phyloP scores from a whole-genome alignment of 30 jellyfish, hydroid and myxozoan species.

The Cassiopea andromeda region DNA sequence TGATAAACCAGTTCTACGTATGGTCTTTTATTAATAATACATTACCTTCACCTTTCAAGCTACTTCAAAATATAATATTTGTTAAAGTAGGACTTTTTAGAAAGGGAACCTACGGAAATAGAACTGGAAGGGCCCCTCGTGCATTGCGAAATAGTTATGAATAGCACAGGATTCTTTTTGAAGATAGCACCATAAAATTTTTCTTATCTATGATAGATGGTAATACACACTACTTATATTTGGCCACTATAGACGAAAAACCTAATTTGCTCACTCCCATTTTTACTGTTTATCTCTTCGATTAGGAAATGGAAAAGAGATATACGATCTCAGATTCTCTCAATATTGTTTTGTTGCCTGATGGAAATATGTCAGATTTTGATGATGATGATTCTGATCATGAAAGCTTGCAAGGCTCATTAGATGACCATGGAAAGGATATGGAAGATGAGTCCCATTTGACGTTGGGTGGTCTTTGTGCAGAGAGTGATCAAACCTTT shows the following conservation, averaged over 20 bases:
- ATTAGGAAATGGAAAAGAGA: background rate
- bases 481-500: background rate
- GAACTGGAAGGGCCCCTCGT: no score
- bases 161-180: background rate
- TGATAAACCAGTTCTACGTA: no score
- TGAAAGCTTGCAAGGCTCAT: background rate
- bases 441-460: background rate
- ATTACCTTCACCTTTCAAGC: no score
- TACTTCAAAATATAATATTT: no score
- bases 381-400: slow-evolving; percentile 30
- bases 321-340: background rate
- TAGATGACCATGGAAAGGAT: background rate
- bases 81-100: no score
- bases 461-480: background rate
- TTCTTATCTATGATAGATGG: no score
- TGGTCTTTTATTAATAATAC: no score
- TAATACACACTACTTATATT: no score
- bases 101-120: no score
- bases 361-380: slow-evolving; percentile 12
- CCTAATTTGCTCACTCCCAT: no score
- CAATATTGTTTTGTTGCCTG: slow-evolving; percentile 19
- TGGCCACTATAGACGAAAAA: no score
- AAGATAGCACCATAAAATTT: background rate
- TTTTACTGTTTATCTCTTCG: background rate
- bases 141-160: no score